A percentile compares a stretch with the other conserved stretches of the same genome.
Conservation (phyloP, 2,113 vertebrate genomes). For the Phyllostomus hastatus region DNA sequence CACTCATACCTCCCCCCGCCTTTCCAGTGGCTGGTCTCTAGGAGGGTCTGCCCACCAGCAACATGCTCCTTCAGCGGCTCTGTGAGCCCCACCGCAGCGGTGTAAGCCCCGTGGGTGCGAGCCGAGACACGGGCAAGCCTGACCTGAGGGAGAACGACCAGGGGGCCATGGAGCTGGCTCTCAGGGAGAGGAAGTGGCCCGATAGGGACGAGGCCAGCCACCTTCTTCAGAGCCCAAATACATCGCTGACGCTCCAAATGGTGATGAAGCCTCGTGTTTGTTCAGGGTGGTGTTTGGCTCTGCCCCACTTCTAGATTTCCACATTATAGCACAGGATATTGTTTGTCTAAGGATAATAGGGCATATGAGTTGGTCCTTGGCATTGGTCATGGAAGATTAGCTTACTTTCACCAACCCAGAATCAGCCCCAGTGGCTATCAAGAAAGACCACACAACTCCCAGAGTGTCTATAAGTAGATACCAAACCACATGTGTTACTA, state of each 20-base stretch:
- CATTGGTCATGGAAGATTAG: conserved; percentile 45
- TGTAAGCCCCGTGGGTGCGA: background rate
- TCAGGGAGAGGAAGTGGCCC: background rate
- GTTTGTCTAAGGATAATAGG: conserved; percentile 65
- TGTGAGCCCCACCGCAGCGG: background rate
- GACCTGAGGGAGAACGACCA: background rate
- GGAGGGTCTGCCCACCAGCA: background rate
- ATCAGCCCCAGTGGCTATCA: conserved; percentile 42
- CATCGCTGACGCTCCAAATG: background rate
- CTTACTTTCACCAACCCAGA: conserved; percentile 55
- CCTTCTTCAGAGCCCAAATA: background rate
- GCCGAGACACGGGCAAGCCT: background rate
- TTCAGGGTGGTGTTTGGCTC: conserved; percentile 43
- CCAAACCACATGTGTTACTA: conserved; percentile 59
- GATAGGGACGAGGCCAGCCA: background rate
- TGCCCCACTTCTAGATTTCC: conserved; percentile 28
- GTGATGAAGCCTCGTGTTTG: conserved; percentile 36
- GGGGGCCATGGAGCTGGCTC: background rate
- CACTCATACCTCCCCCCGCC: fast-evolving
- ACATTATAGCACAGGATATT: conserved; percentile 54
- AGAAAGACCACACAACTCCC: conserved; percentile 69
- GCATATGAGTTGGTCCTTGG: conserved; percentile 63
- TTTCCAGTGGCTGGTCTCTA: background rate
- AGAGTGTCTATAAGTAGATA: conserved; percentile 64
- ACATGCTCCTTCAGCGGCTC: background rate